Percentiles rank a stretch among this genome's conserved stretches.
Evolutionary conservation across 2,797 vertebrate species (phyloP).

Genomic region (Picus viridis): DNA sequence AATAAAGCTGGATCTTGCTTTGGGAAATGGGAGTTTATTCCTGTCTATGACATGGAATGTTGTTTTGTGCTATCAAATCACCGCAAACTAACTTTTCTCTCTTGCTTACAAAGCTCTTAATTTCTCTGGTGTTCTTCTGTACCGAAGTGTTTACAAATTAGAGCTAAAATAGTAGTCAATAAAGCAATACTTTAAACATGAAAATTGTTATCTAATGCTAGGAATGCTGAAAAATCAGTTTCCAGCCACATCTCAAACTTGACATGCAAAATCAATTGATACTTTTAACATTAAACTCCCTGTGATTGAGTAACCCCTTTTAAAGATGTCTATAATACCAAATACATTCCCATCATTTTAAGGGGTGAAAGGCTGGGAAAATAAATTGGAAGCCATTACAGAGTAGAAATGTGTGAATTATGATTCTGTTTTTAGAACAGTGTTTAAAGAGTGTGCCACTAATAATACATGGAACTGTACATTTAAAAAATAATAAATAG

Average conservation of each 20-base stretch:
- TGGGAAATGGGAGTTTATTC: neutral
- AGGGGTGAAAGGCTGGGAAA: conserved; percentile 15
- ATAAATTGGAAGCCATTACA: neutral
- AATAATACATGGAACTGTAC: neutral
- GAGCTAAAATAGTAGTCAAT: neutral
- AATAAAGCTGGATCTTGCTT: neutral
- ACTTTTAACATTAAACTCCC: conserved; percentile 8
- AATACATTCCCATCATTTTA: neutral
- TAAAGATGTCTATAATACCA: neutral
- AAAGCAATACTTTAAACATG: neutral
- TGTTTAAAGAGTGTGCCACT: neutral
- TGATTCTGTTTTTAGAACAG: neutral
- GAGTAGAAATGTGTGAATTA: neutral
- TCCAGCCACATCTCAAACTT: neutral
- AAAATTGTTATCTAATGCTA: neutral
- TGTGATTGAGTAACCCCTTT: neutral
- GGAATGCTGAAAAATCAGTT: neutral
- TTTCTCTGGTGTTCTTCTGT: neutral
- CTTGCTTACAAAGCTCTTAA: neutral
- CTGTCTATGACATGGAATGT: neutral
- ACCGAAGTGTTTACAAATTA: neutral
- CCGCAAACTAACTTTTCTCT: neutral
- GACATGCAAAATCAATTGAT: neutral
- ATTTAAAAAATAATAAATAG: neutral
- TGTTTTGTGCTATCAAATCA: neutral